phyloP scores from a whole-genome alignment of 2,888 invertebrate species.

The Drosophila barbarae region DNA sequence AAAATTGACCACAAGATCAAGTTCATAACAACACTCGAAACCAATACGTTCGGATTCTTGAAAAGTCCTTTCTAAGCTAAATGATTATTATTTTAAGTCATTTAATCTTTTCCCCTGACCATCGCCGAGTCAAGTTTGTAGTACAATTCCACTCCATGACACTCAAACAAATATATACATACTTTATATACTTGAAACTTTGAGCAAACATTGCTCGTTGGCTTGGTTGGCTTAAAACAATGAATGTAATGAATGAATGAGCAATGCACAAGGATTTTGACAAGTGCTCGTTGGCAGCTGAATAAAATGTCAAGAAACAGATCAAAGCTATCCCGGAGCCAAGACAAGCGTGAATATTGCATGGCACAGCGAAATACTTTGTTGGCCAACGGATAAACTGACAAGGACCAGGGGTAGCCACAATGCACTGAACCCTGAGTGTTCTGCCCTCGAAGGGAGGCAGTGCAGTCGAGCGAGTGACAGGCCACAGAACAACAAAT shows the following conservation, averaged over 20 bases:
- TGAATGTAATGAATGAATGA: slow-evolving; percentile 28
- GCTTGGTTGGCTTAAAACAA: slow-evolving; percentile 48
- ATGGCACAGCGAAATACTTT: slow-evolving; percentile 60
- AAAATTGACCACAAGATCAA: background rate
- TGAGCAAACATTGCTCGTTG: slow-evolving; percentile 48
- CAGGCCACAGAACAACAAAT: slow-evolving; percentile 56
- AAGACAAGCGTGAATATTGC: slow-evolving; percentile 76
- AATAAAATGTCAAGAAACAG: slow-evolving; percentile 57
- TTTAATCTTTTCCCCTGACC: slow-evolving; percentile 4
- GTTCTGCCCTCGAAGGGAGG: slow-evolving; percentile 50
- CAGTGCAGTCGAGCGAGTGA: slow-evolving; percentile 54
- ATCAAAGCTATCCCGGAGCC: slow-evolving; percentile 56
- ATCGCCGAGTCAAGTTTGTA: background rate
- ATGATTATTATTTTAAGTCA: slow-evolving; percentile 16
- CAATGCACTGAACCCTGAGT: slow-evolving; percentile 50
- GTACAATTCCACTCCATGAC: slow-evolving; percentile 1
- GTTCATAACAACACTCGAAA: background rate
- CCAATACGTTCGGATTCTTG: background rate
- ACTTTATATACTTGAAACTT: slow-evolving; percentile 5
- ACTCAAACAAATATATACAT: background rate
- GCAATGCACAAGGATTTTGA: slow-evolving; percentile 62
- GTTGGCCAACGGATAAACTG: slow-evolving; percentile 53
- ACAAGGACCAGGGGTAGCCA: slow-evolving; percentile 39
- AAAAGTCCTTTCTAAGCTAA: background rate
- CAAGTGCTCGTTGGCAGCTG: slow-evolving; percentile 56